Percentiles rank a stretch among this genome's conserved stretches.
phyloP scores from a whole-genome alignment of 2,113 vertebrate genomes.

The rat (Rattus norvegicus) region DNA sequence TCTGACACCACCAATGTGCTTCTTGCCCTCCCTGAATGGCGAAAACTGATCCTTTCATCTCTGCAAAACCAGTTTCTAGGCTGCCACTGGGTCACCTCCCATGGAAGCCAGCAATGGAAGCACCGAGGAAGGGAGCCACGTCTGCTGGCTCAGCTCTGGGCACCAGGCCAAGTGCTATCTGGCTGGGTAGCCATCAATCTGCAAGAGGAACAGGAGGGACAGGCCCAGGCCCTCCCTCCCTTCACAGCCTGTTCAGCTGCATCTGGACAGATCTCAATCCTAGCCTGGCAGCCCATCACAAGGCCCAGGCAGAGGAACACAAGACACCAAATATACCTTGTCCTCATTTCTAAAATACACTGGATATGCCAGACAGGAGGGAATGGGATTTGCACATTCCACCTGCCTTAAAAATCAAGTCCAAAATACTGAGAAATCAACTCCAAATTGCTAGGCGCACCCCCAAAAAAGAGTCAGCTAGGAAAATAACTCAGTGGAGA shows the following conservation, averaged over 20 bases:
- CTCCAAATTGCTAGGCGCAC: not conserved
- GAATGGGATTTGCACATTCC: not conserved
- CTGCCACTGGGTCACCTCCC: not conserved
- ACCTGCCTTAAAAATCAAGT: not conserved
- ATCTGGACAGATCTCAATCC: not conserved
- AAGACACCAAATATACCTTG: not conserved
- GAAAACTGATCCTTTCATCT: not conserved
- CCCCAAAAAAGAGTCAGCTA: not conserved
- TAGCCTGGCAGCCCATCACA: too few relatives aligned
- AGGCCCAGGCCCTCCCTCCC: not conserved
- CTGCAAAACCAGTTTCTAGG: slow-evolving; percentile 21
- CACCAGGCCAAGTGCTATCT: not conserved
- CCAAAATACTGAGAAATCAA: slow-evolving; percentile 1
- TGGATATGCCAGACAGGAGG: not conserved
- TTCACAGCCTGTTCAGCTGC: not conserved
- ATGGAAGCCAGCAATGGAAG: not conserved
- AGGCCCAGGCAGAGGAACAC: not conserved
- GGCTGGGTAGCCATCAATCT: not conserved
- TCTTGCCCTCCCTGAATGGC: not conserved
- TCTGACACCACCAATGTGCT: not conserved
- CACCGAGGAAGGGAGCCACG: not conserved
- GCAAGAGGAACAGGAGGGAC: not conserved
- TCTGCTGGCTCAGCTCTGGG: not conserved
- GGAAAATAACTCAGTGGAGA: not conserved
- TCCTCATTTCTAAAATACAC: not conserved